phyloP scores from a whole-genome alignment of 2,113 vertebrate species.

The Lamprotornis superbus region DNA sequence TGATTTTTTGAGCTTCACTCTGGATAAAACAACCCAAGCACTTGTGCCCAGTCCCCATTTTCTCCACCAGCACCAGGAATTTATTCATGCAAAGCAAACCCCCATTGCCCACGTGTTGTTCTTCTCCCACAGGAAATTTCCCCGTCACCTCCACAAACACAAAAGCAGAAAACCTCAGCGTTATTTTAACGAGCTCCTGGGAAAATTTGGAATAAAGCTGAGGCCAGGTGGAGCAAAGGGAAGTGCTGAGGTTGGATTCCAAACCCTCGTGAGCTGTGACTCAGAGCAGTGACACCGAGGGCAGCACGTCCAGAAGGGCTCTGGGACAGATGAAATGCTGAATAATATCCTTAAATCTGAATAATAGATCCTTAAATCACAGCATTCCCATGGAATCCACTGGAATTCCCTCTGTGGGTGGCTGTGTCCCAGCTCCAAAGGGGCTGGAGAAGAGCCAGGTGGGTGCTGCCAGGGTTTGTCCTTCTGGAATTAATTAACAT shows the following conservation, averaged over 20 bases:
- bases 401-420: not conserved
- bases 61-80: not conserved
- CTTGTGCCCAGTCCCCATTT: not conserved
- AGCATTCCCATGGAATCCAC: not conserved
- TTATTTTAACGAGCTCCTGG: not conserved
- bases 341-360: not conserved
- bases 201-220: not conserved
- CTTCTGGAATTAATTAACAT: not conserved
- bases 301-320: conserved; percentile 32
- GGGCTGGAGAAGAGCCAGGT: rapidly evolving
- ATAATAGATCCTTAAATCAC: not conserved
- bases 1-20: not conserved
- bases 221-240: conserved; percentile 26
- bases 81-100: not conserved
- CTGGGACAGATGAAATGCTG: not conserved
- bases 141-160: not conserved
- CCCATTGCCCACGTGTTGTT: not conserved
- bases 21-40: not conserved
- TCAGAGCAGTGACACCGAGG: conserved; percentile 36
- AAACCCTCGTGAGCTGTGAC: conserved; percentile 25
- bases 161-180: not conserved
- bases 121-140: not conserved
- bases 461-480: not conserved
- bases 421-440: not conserved
- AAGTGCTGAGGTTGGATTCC: conserved; percentile 38